phyloP scores from a whole-genome alignment of 2,113 vertebrate species.

The Bos indicus region DNA sequence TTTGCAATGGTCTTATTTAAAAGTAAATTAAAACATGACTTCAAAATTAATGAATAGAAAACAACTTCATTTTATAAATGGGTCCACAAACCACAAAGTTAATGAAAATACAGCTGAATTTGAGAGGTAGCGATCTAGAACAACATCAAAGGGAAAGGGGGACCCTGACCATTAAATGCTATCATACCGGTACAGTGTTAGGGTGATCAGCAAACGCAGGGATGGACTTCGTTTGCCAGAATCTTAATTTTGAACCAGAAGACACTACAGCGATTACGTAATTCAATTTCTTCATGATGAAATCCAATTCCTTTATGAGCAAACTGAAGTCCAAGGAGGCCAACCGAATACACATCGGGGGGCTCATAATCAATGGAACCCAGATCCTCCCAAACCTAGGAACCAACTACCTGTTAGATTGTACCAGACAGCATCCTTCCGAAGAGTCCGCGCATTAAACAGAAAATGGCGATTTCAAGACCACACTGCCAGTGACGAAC shows the following conservation, averaged over 20 bases:
- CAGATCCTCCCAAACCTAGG: not conserved
- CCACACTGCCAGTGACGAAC: not conserved
- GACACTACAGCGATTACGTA: not conserved
- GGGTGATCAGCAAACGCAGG: not conserved
- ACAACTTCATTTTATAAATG: not conserved
- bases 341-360: not conserved
- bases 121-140: not conserved
- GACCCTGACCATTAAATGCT: not conserved
- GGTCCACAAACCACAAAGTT: not conserved
- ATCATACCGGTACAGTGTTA: not conserved
- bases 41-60: constrained; percentile 2
- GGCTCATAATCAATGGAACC: not conserved
- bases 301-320: not conserved
- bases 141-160: not conserved
- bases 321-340: not conserved
- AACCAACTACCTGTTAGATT: not conserved
- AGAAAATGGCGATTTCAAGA: not conserved
- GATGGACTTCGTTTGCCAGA: not conserved
- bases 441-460: not conserved
- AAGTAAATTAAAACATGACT: constrained; percentile 23
- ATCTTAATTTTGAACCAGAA: not conserved
- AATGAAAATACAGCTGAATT: not conserved
- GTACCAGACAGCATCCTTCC: not conserved
- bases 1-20: not conserved
- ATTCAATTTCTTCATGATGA: not conserved